phyloP scores from a whole-genome alignment of 2,797 vertebrate genomes.

The Discoglossus pictus region DNA sequence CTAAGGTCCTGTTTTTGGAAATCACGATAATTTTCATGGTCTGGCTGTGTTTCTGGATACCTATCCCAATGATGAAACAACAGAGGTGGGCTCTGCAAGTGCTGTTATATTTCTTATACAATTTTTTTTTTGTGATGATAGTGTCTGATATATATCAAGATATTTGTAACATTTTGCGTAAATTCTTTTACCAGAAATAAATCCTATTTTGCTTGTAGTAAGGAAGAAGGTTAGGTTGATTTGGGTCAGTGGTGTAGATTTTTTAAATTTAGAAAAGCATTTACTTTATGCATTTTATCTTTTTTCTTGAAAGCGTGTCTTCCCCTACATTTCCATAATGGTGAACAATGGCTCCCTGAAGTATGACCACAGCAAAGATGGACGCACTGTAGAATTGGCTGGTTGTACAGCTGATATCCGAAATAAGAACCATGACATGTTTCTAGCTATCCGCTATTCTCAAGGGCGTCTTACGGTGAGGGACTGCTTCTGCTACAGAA shows the following conservation, averaged over 20 bases:
- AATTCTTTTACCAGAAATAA: too few relatives aligned
- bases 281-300: neutral
- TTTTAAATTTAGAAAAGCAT: too few relatives aligned
- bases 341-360: conserved; percentile 92
- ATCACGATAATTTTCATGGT: conserved; percentile 90
- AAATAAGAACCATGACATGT: conserved; percentile 92
- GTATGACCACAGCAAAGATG: conserved; percentile 94
- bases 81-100: conserved; percentile 79
- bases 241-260: too few relatives aligned
- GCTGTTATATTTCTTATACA: neutral
- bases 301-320: conserved; percentile 78
- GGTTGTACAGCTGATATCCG: conserved; percentile 91
- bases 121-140: too few relatives aligned
- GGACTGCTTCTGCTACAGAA: neutral
- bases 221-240: too few relatives aligned
- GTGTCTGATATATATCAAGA: too few relatives aligned
- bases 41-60: conserved; percentile 95
- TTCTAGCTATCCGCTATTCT: conserved; percentile 92
- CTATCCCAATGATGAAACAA: conserved; percentile 91
- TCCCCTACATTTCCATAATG: conserved; percentile 95
- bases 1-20: conserved; percentile 92
- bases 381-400: conserved; percentile 85
- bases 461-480: conserved; percentile 89
- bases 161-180: too few relatives aligned
- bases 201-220: too few relatives aligned